phyloP scores from a whole-genome alignment of 2,888 invertebrate species.

The Endomychus coccineus region DNA sequence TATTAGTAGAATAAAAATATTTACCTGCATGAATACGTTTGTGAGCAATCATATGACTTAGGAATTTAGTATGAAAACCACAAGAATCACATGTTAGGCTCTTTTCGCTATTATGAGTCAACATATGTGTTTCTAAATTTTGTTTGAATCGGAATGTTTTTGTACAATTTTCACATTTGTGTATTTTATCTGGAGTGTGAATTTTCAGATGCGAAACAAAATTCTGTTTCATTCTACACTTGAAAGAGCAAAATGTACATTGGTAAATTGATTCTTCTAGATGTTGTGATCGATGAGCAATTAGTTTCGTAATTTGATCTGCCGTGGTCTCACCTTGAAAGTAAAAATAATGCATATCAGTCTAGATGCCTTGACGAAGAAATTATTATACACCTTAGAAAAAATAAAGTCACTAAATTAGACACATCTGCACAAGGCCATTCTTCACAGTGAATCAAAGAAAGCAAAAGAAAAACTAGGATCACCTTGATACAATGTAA shows the following conservation, averaged over 20 bases:
- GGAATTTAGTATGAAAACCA: slow-evolving; percentile 59
- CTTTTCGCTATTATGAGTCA: slow-evolving; percentile 49
- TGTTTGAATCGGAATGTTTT: slow-evolving; percentile 52
- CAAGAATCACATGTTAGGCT: slow-evolving; percentile 59
- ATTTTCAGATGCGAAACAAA: slow-evolving; percentile 52
- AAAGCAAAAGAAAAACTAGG: no score
- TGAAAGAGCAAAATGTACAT: slow-evolving; percentile 50
- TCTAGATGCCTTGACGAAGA: no score
- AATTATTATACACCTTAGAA: no score
- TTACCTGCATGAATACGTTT: slow-evolving; percentile 55
- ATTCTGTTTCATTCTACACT: slow-evolving; percentile 52
- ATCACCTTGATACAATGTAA: no score
- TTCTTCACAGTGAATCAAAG: no score
- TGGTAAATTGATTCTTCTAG: slow-evolving; percentile 45
- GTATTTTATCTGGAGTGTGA: slow-evolving; percentile 52
- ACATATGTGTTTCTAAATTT: slow-evolving; percentile 52
- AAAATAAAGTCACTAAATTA: neutral
- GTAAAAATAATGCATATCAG: no score
- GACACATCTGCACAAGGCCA: neutral
- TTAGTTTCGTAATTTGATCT: slow-evolving; percentile 48
- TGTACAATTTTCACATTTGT: slow-evolving; percentile 52
- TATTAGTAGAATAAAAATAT: slow-evolving; percentile 1
- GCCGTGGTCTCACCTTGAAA: slow-evolving; percentile 36
- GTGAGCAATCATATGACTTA: slow-evolving; percentile 58
- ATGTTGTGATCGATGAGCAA: slow-evolving; percentile 55